Base-by-base conservation (phyloP, 2,797 vertebrate genomes). In the Allobates femoralis region DNA sequence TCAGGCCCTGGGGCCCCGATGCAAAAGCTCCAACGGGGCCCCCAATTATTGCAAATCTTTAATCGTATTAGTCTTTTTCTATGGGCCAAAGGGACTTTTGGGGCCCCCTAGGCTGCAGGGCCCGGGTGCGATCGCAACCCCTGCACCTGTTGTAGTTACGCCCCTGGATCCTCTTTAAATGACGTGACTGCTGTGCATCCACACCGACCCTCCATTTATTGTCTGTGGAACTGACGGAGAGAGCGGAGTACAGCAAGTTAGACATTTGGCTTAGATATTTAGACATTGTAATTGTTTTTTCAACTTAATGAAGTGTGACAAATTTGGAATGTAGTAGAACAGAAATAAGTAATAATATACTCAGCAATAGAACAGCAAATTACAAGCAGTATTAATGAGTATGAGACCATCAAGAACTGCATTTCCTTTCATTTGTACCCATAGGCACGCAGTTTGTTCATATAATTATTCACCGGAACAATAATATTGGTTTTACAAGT, bases 321-420 rank as follows among this genome's bases (percentile, higher is more conserved):
- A 21, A 5, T 19, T 11, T n/a, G 67, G 34, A n/a, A 71, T 46
- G 34, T n/a, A 23, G 11, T n/a, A 41, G 8, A 34, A 37, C 34
- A 69, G 37, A 19, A 21, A 41, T 41, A 41, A 23, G 67, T 15
- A 71, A 71, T 71, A 71, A 41, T 41, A 71, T 71, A 71, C 34
- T 69, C 16, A 19, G 30, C 19, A 34, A 69, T 34, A 21, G 64
- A 41, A 7, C 46, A 75, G 73, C 2, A 75, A 28, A 51, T 51
- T 75, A 26, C 41, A 75, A 23, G n/a, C 14, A 51, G 71, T 28
- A 53, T 73, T 53, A 75, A 26, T 76, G 73, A 76, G 46, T 53
- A 53, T 76, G 73, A 76, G 73, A 76, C 53, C 16, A 26, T 74
- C 21, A 51, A 51, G 73, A 53, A 28, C 15, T 12, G 11, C 46